These are phyloP conservation scores for Psilopogon haemacephalus DNA, from an alignment of 2,113 vertebrate species.

Conservation along the genomic window DNA sequence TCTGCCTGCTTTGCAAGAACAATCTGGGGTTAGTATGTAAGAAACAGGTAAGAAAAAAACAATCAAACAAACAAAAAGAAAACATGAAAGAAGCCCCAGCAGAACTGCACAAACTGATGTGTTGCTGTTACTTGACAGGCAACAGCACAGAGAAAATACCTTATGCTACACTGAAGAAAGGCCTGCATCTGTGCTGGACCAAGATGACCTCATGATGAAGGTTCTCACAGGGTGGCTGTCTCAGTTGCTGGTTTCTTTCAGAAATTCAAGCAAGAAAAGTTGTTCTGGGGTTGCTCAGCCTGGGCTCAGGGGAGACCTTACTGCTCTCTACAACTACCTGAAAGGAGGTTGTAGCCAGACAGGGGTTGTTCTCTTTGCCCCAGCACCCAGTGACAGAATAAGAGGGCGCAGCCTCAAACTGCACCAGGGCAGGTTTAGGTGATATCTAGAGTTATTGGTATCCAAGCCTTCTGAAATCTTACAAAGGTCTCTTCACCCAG, in stretches of 20 bases:
- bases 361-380: too few relatives aligned
- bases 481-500: too few relatives aligned
- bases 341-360: too few relatives aligned
- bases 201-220: not conserved
- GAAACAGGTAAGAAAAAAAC: not conserved
- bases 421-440: too few relatives aligned
- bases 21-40: not conserved
- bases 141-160: not conserved
- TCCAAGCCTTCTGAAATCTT: not conserved
- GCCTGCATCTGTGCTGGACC: not conserved
- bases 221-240: not conserved
- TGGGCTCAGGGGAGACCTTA: too few relatives aligned
- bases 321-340: too few relatives aligned
- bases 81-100: not conserved
- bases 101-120: not conserved
- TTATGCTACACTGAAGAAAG: not conserved
- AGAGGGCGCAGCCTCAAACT: too few relatives aligned
- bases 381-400: too few relatives aligned
- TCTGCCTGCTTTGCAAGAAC: not conserved
- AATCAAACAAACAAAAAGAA: not conserved
- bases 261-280: not conserved
- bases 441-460: not conserved
- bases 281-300: too few relatives aligned
- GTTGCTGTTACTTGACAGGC: not conserved
- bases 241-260: not conserved